A percentile compares a stretch with the other conserved stretches of the same genome.
These are phyloP conservation scores for Drymodes brunneopygia DNA, from an alignment of 2,113 vertebrate species.

Conservation along the genomic window DNA sequence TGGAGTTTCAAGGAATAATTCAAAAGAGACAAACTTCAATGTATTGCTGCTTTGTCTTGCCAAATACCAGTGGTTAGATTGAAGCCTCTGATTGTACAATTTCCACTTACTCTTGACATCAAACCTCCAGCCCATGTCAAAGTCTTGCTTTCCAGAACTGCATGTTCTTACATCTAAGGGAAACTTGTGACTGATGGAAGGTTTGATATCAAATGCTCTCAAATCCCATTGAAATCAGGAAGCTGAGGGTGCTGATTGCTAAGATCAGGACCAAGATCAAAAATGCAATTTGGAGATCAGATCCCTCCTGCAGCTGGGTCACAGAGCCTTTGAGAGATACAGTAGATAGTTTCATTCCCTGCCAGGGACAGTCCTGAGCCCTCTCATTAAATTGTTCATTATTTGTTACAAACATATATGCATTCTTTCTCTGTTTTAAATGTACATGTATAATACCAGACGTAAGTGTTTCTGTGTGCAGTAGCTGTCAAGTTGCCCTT, in stretches of 20 bases:
- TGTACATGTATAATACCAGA: background rate
- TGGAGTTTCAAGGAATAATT: background rate
- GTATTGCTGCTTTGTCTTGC: conserved; percentile 16
- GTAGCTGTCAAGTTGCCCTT: background rate
- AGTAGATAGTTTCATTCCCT: background rate
- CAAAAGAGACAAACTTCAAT: background rate
- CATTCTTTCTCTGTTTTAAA: background rate
- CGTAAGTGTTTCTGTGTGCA: background rate
- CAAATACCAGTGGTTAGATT: conserved; percentile 16
- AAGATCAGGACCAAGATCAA: background rate
- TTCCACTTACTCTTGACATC: conserved; percentile 13
- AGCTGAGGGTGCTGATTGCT: background rate
- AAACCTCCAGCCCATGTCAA: background rate
- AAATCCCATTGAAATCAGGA: background rate
- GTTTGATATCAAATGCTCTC: background rate
- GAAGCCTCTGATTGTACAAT: background rate
- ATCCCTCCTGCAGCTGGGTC: background rate
- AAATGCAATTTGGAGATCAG: background rate
- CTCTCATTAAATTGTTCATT: background rate
- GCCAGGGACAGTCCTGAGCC: background rate
- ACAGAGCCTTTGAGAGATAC: background rate
- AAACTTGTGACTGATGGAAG: conserved; percentile 39
- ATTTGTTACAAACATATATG: background rate
- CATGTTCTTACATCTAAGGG: background rate
- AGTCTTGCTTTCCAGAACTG: background rate